Evolutionary conservation across 2,888 invertebrate genomes (phyloP), one percentile per base, ranked within the genome.

Genomic region (Habrosyne pyritoides): DNA sequence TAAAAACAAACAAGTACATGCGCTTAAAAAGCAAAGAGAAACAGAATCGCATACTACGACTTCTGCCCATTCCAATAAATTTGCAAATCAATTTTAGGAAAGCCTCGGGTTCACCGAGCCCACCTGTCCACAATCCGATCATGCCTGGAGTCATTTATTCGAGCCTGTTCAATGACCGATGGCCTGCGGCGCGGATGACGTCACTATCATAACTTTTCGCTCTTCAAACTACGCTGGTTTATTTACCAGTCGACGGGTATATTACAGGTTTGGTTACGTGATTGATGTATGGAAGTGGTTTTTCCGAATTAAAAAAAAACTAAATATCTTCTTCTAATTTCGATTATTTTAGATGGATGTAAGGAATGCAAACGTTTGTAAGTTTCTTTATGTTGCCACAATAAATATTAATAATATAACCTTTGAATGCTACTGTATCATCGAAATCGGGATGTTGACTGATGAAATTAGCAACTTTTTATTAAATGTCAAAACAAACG

Each of bases 41-140:
- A 50, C 28, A 28, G 10, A 21, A 26, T 47, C 30, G 22, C 5
- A 30, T 14, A n/a, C 36, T 50, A 26, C 10, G 21, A 21, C 47
- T 56, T 57, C 56, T 73, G 64, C 67, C 66, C 72, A 79, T 77
- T 73, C 77, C 75, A 55, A 67, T 68, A 57, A 69, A 68, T 73
- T 72, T 67, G 68, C 61, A 59, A 63, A 67, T 70, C 75, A 71
- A 77, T 81, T 81, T 80, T 61, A 69, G 73, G 66, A 64, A 64
- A 68, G 73, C 73, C 72, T 54, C 57, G 56, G 66, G 73, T 36
- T 14, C 33, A 67, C 57, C 68, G 70, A 80, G 77, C 82, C 78
- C 85, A 87, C 87, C 87, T 87, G 87, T 84, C 85, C 83, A 66
- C 82, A 82, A 84, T 83, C 83, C 83, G 66, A 72, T 75, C 83